These are phyloP conservation scores for Mnemiopsis leidyi DNA, from an alignment of 37 sponge, comb jelly and placozoan species.

Conservation along the genomic window DNA sequence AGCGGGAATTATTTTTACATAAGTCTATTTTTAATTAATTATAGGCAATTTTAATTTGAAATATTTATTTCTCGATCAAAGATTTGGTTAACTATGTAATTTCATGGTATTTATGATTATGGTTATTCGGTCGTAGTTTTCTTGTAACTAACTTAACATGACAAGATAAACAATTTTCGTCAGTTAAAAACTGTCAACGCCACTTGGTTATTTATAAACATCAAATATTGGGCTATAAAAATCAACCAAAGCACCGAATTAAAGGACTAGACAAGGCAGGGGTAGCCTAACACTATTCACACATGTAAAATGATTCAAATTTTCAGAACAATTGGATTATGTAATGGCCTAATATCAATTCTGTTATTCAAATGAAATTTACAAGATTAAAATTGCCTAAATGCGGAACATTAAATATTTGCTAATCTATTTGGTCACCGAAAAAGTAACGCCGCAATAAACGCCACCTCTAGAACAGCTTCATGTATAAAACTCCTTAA, in stretches of 20 bases:
- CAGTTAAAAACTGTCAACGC: slow-evolving; percentile 52
- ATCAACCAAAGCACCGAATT: background rate
- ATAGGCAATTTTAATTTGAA: background rate
- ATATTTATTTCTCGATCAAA: background rate
- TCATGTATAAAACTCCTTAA: background rate
- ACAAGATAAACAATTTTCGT: background rate
- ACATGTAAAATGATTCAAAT: background rate
- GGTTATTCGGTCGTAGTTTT: background rate
- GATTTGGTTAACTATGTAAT: background rate
- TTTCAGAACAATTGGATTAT: background rate
- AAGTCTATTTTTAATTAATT: background rate
- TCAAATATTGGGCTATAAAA: slow-evolving; percentile 59
- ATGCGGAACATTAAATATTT: background rate
- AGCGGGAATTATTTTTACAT: background rate
- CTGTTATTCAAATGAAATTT: background rate
- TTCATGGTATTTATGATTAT: background rate
- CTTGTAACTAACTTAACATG: background rate
- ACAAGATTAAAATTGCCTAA: background rate
- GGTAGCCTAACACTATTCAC: background rate
- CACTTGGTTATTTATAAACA: slow-evolving; percentile 51
- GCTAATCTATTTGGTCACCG: background rate
- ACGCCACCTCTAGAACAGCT: background rate
- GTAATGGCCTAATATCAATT: background rate
- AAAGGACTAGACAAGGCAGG: background rate
- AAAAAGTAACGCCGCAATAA: background rate